Percentiles rank a stretch among this genome's conserved stretches.
These are phyloP conservation scores for Strix uralensis DNA, from an alignment of 2,113 vertebrate genomes.

Conservation along the genomic window DNA sequence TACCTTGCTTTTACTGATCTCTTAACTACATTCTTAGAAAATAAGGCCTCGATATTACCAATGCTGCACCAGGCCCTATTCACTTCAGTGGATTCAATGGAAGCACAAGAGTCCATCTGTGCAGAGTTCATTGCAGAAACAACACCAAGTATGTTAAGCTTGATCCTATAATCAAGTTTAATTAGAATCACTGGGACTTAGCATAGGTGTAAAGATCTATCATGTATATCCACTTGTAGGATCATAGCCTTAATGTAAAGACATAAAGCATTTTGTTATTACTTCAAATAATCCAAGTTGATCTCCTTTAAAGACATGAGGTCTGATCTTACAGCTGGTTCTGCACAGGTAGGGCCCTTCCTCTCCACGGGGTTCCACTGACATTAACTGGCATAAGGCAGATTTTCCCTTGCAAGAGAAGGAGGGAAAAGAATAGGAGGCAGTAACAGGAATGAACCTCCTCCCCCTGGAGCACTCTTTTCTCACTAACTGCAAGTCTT, in stretches of 20 bases:
- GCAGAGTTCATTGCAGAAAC: not conserved
- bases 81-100: not conserved
- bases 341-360: not conserved
- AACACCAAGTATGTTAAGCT: not conserved
- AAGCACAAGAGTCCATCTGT: not conserved
- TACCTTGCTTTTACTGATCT: not conserved
- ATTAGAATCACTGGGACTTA: slow-evolving; percentile 37
- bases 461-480: not conserved
- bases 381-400: not conserved
- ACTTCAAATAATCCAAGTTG: slow-evolving; percentile 29
- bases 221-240: slow-evolving; percentile 19
- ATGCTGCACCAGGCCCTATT: not conserved
- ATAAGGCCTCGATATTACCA: not conserved
- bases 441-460: not conserved
- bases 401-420: not conserved
- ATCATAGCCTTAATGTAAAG: slow-evolving; percentile 45
- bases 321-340: not conserved
- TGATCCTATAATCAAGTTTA: slow-evolving; percentile 29
- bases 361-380: not conserved
- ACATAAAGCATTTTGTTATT: slow-evolving; percentile 17
- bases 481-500: not conserved
- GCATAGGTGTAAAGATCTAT: slow-evolving; percentile 3
- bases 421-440: not conserved
- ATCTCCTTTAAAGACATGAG: slow-evolving; percentile 22
- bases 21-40: not conserved